Evolutionary conservation across 2,113 vertebrate species (phyloP).

Genomic region (Jacana jacana): DNA sequence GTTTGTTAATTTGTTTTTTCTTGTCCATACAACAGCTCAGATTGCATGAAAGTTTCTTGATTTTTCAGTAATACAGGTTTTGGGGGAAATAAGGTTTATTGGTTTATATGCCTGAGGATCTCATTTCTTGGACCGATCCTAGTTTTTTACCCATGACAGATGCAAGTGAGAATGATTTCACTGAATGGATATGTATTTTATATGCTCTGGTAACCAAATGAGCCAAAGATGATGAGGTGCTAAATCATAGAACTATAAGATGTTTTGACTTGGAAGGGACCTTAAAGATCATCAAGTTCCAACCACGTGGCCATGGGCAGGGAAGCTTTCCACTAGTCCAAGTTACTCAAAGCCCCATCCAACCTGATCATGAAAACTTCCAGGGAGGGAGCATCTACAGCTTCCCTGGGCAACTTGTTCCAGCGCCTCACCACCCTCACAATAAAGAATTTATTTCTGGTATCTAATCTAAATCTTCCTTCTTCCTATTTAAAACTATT

Average conservation of each 20-base stretch:
- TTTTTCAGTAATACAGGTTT: background rate
- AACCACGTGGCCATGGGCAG: background rate
- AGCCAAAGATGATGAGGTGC: background rate
- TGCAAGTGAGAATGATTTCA: background rate
- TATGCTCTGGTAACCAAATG: background rate
- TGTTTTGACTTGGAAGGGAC: background rate
- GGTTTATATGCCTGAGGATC: background rate
- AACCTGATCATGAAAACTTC: background rate
- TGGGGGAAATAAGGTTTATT: background rate
- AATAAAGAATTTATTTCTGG: background rate
- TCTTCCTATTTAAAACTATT: background rate
- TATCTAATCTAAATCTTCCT: background rate
- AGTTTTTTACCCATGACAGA: background rate
- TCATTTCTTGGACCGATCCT: background rate
- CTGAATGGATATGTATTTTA: background rate
- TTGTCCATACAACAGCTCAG: background rate
- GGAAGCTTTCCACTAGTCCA: background rate
- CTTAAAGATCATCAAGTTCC: background rate
- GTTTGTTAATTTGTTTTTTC: background rate
- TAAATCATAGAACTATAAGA: background rate
- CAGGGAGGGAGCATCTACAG: background rate
- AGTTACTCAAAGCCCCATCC: background rate
- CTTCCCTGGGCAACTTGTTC: background rate
- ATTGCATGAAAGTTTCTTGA: background rate
- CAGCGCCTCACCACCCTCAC: background rate